These are phyloP conservation scores for Melanogrammus aeglefinus DNA, from an alignment of 2,797 vertebrate genomes.

Conservation along the genomic window DNA sequence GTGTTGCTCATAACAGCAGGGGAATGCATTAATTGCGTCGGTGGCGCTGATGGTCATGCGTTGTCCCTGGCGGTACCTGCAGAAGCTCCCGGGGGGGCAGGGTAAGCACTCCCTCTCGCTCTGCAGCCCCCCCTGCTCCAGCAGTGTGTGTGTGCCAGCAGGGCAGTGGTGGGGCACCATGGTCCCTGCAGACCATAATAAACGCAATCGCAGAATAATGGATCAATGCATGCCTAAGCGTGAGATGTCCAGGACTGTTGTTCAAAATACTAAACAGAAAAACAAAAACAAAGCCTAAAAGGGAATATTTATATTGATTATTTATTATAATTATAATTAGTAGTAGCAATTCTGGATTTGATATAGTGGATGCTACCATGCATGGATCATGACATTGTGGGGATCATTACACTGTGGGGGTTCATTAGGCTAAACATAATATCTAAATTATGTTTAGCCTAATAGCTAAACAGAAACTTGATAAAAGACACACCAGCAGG, in stretches of 20 bases:
- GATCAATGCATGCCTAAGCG: neutral
- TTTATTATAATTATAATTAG: no score
- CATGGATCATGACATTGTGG: neutral
- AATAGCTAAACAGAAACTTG: neutral
- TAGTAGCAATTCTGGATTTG: neutral
- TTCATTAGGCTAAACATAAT: neutral
- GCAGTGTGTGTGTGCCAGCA: constrained; percentile 81
- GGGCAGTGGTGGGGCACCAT: constrained; percentile 79
- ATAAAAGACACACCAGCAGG: constrained; percentile 69
- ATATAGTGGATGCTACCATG: neutral
- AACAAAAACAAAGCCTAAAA: neutral
- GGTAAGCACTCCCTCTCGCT: constrained; percentile 80
- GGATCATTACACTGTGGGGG: no score
- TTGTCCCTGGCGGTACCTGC: constrained; percentile 74
- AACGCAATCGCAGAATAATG: neutral
- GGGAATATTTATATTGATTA: no score
- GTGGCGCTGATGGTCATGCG: neutral
- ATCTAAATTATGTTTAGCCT: no score
- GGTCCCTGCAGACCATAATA: constrained; percentile 56
- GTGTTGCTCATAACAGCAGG: neutral
- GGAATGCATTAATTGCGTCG: neutral
- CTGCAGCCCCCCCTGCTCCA: constrained; percentile 73
- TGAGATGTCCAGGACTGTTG: neutral
- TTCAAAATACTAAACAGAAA: neutral
- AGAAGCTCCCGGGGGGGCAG: constrained; percentile 86